Evolutionary conservation across 2,113 vertebrate species (phyloP).

Genomic region (Burhinus bistriatus): DNA sequence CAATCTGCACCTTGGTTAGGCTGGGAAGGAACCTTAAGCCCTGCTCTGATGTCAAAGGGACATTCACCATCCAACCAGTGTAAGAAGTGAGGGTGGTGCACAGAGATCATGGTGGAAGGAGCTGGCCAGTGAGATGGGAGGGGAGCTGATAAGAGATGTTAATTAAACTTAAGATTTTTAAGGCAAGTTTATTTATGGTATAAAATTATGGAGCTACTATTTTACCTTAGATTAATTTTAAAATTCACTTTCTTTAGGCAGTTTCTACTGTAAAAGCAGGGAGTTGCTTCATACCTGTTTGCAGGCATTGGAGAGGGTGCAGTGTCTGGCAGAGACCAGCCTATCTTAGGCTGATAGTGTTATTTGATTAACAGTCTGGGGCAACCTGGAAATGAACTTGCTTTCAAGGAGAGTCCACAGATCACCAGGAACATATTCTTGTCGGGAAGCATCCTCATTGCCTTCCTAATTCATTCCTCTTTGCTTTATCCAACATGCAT

Average conservation of each 20-base stretch:
- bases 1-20: not conserved
- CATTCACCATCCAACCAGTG: rapidly evolving
- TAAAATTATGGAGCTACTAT: not conserved
- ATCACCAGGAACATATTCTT: not conserved
- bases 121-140: not conserved
- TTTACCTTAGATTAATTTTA: not conserved
- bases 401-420: not conserved
- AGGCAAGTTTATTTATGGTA: not conserved
- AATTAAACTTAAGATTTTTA: not conserved
- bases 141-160: not conserved
- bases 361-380: not conserved
- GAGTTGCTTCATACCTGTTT: not conserved
- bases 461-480: not conserved
- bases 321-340: not conserved
- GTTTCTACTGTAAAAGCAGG: not conserved
- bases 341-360: not conserved
- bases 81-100: not conserved
- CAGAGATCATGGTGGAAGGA: not conserved
- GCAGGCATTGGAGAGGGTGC: not conserved
- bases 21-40: not conserved
- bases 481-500: not conserved
- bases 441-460: not conserved
- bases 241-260: not conserved
- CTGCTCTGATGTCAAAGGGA: not conserved
- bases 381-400: not conserved